These are phyloP conservation scores for Cherax destructor DNA, from an alignment of 1,140 invertebrate species.

Conservation along the genomic window DNA sequence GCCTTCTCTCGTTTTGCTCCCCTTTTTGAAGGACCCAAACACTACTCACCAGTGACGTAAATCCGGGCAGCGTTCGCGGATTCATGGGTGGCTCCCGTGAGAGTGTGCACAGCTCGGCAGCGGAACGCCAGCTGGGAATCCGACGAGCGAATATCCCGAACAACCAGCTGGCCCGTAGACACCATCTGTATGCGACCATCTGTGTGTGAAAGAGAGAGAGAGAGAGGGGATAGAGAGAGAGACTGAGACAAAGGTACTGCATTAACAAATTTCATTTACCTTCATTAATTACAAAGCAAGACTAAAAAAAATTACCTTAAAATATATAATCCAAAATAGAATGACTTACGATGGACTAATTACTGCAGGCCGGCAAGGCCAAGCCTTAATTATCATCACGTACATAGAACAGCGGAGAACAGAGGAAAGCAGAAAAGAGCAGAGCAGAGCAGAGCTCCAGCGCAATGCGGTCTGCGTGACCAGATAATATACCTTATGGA, in stretches of 20 bases:
- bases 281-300: too few species aligned
- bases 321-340: too few species aligned
- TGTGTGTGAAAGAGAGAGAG: not conserved
- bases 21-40: too few species aligned
- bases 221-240: not conserved
- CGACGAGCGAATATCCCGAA: conserved; percentile 21
- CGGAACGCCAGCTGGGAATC: conserved; percentile 57
- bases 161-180: conserved; percentile 55
- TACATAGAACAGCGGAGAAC: not conserved
- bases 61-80: conserved; percentile 45
- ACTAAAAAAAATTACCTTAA: too few species aligned
- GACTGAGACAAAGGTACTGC: not conserved
- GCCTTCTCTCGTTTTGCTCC: too few species aligned
- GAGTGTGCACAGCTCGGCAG: conserved; percentile 44
- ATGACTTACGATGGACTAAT: too few species aligned
- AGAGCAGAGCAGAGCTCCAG: not conserved
- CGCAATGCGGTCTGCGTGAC: not conserved
- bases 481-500: too few species aligned
- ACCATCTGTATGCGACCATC: conserved; percentile 58
- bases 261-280: too few species aligned
- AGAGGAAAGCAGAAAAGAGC: not conserved
- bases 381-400: too few species aligned
- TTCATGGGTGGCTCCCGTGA: conserved; percentile 50
- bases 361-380: too few species aligned
- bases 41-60: conserved; percentile 32